Evolutionary conservation across 2,888 invertebrate genomes (phyloP).

Genomic region (Xylocampa areola): DNA sequence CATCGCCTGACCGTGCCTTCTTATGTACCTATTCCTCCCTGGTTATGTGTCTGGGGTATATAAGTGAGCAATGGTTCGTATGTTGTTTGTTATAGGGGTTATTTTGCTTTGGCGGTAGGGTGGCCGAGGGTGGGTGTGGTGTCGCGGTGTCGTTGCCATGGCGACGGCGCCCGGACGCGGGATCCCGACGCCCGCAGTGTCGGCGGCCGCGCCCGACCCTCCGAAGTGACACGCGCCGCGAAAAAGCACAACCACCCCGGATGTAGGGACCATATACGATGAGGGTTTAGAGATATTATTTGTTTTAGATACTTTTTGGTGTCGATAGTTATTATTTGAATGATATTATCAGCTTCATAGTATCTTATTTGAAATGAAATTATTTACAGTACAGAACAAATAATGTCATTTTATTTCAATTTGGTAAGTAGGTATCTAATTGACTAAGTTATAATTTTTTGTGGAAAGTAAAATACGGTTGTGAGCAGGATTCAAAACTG

Average conservation of each 20-base stretch:
- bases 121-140: slow-evolving; percentile 72
- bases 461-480: too few species aligned
- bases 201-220: slow-evolving; percentile 87
- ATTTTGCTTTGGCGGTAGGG: slow-evolving; percentile 67
- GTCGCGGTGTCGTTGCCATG: slow-evolving; percentile 90
- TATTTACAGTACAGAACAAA: too few species aligned
- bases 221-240: slow-evolving; percentile 89
- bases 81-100: slow-evolving; percentile 72
- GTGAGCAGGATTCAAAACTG: too few species aligned
- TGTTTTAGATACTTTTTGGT: background rate
- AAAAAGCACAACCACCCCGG: slow-evolving; percentile 88
- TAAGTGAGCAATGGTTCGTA: slow-evolving; percentile 82
- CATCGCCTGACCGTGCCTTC: slow-evolving; percentile 89
- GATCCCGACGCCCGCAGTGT: slow-evolving; percentile 91
- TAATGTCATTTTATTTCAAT: too few species aligned
- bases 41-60: slow-evolving; percentile 79
- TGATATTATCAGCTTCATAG: too few species aligned
- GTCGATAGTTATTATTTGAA: background rate
- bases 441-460: too few species aligned
- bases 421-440: too few species aligned
- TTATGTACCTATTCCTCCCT: slow-evolving; percentile 83
- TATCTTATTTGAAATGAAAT: too few species aligned
- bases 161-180: slow-evolving; percentile 91
- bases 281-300: slow-evolving; percentile 9
- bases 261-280: slow-evolving; percentile 62